phyloP scores from a whole-genome alignment of 1,140 invertebrate species.

The Zaprionus gabonicus region DNA sequence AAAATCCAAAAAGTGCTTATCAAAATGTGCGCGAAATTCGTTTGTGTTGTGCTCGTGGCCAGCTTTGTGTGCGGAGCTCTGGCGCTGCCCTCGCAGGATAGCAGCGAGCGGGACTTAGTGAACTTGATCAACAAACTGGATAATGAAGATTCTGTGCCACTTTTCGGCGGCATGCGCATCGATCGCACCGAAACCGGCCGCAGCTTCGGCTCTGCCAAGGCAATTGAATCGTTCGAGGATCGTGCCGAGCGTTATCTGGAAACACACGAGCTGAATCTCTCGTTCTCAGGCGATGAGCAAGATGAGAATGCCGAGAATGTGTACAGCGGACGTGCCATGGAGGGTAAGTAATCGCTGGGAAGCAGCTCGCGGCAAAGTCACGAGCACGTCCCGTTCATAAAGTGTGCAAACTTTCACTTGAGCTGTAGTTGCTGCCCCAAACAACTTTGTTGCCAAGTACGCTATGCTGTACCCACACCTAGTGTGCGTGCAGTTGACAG shows the following conservation, averaged over 20 bases:
- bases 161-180: slow-evolving; percentile 83
- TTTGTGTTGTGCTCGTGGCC: slow-evolving; percentile 81
- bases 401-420: slow-evolving; percentile 27
- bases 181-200: slow-evolving; percentile 70
- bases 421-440: slow-evolving; percentile 4
- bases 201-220: slow-evolving; percentile 66
- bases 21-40: slow-evolving; percentile 83
- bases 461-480: neutral
- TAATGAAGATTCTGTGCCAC: slow-evolving; percentile 74
- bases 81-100: slow-evolving; percentile 78
- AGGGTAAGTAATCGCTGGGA: slow-evolving; percentile 63
- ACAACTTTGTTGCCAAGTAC: slow-evolving; percentile 9
- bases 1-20: slow-evolving; percentile 39
- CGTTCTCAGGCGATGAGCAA: slow-evolving; percentile 75
- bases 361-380: neutral
- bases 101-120: slow-evolving; percentile 84
- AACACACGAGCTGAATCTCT: slow-evolving; percentile 84
- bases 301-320: slow-evolving; percentile 76
- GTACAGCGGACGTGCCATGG: slow-evolving; percentile 77
- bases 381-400: slow-evolving; percentile 11
- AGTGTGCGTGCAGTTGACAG: slow-evolving; percentile 6
- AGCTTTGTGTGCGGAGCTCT: slow-evolving; percentile 75
- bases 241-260: slow-evolving; percentile 84
- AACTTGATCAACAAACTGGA: slow-evolving; percentile 84
- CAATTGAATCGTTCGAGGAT: slow-evolving; percentile 81